Evolutionary conservation across 2,113 vertebrate species (phyloP).

Genomic region (Gorilla gorilla): DNA sequence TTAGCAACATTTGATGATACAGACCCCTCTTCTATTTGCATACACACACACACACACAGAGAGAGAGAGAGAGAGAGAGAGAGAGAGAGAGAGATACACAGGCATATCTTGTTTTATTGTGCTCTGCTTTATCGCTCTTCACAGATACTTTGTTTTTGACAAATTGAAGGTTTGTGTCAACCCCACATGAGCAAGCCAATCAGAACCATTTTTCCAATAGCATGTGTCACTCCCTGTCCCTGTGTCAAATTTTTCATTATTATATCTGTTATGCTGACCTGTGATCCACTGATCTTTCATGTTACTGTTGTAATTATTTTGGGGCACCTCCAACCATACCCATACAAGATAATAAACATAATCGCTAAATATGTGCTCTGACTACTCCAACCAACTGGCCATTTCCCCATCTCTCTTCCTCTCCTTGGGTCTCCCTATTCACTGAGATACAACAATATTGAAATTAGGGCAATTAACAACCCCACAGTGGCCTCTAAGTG

Average conservation of each 20-base stretch:
- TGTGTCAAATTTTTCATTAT: neutral
- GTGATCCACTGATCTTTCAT: neutral
- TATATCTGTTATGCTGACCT: neutral
- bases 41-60: neutral
- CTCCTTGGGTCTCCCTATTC: neutral
- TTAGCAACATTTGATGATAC: constrained; percentile 47
- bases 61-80: neutral
- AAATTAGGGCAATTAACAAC: neutral
- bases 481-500: neutral
- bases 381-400: neutral
- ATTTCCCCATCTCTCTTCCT: neutral
- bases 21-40: neutral
- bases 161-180: neutral
- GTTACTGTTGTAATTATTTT: neutral
- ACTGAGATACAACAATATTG: neutral
- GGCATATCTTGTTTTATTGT: neutral
- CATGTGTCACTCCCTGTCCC: neutral
- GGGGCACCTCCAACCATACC: neutral
- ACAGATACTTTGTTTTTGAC: neutral
- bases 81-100: fast-evolving
- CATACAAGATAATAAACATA: neutral
- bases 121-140: neutral
- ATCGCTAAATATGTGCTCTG: neutral
- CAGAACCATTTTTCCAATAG: neutral
- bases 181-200: neutral